Conservation (phyloP, 1,140 invertebrate genomes). For the Scaptomyza montana region DNA sequence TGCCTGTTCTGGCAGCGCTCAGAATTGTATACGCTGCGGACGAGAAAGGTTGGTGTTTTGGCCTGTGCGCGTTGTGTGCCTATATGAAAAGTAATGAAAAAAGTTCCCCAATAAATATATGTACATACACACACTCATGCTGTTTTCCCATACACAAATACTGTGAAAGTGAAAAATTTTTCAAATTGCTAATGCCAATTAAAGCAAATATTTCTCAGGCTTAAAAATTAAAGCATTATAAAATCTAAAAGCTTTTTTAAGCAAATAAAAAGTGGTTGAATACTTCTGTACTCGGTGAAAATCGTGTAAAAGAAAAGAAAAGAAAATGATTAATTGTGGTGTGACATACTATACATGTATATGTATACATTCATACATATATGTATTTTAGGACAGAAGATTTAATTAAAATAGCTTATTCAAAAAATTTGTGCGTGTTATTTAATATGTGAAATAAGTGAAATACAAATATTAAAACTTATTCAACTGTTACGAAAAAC, state of each 20-base stretch:
- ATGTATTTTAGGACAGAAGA: slow-evolving; percentile 46
- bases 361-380: slow-evolving; percentile 10
- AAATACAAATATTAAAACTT: background rate
- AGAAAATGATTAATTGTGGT: slow-evolving; percentile 34
- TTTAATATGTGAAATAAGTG: slow-evolving; percentile 3
- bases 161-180: slow-evolving; percentile 74
- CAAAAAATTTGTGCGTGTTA: slow-evolving; percentile 9
- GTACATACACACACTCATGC: slow-evolving; percentile 33
- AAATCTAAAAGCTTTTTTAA: background rate
- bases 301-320: slow-evolving; percentile 19
- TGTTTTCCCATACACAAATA: slow-evolving; percentile 21
- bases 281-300: slow-evolving; percentile 58
- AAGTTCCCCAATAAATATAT: slow-evolving; percentile 32
- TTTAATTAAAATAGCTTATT: slow-evolving; percentile 59
- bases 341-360: slow-evolving; percentile 40
- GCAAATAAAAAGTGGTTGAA: slow-evolving; percentile 6
- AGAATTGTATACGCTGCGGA: slow-evolving; percentile 83
- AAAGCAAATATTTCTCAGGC: slow-evolving; percentile 14
- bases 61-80: slow-evolving; percentile 54
- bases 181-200: slow-evolving; percentile 61
- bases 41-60: slow-evolving; percentile 78
- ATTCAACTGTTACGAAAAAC: background rate
- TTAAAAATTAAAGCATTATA: slow-evolving; percentile 6
- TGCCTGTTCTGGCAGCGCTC: slow-evolving; percentile 47
- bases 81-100: slow-evolving; percentile 44